Conservation (phyloP, 2,888 invertebrate species). For the Polyommatus iphigenia region DNA sequence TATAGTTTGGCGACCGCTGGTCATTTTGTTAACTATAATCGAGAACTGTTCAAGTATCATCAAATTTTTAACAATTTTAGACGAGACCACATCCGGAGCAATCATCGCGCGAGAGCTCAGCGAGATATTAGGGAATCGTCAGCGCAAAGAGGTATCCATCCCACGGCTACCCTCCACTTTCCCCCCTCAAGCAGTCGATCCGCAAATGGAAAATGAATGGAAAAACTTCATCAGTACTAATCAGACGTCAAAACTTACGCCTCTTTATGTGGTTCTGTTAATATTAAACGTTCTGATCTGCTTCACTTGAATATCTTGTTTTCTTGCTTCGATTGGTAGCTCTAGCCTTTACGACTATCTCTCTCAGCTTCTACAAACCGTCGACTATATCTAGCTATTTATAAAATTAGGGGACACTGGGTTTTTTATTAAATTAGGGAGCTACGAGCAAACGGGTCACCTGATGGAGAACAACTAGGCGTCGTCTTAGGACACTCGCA, state of each 20-base stretch:
- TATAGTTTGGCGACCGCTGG: too few species aligned
- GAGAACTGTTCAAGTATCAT: background rate
- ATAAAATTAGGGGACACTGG: too few species aligned
- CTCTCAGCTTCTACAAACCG: too few species aligned
- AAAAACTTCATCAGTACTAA: constrained; percentile 53
- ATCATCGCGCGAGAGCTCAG: constrained; percentile 58
- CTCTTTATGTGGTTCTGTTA: constrained; percentile 44
- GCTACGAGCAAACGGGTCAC: too few species aligned
- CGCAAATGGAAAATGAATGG: constrained; percentile 53
- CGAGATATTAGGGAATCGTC: constrained; percentile 53
- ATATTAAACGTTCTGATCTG: constrained; percentile 54
- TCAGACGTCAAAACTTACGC: constrained; percentile 37
- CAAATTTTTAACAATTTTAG: constrained; percentile 1
- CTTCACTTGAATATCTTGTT: background rate
- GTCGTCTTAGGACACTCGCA: too few species aligned
- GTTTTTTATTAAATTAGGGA: too few species aligned
- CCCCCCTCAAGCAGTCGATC: constrained; percentile 50
- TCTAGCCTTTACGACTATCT: too few species aligned
- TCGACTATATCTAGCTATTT: too few species aligned
- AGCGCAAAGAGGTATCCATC: constrained; percentile 47
- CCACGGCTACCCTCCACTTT: constrained; percentile 40
- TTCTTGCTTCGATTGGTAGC: background rate
- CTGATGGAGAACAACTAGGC: too few species aligned
- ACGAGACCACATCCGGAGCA: constrained; percentile 36
- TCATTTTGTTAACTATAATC: background rate